These are phyloP conservation scores for Acanthopagrus latus DNA, from an alignment of 2,797 vertebrate species.

Conservation along the genomic window DNA sequence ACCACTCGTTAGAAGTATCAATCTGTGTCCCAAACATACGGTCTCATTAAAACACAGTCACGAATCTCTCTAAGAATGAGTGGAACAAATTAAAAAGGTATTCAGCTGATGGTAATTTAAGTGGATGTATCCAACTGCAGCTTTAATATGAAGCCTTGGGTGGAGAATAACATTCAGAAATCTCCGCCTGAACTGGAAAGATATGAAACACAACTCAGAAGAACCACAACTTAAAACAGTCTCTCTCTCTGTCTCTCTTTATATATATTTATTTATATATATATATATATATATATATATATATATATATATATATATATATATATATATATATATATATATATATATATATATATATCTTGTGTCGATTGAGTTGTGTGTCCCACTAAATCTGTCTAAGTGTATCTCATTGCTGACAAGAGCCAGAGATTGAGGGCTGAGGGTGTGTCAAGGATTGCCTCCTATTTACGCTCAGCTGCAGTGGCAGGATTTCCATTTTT, in stretches of 20 bases:
- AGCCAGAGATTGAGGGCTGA: constrained; percentile 53
- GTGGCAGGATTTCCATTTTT: constrained; percentile 65
- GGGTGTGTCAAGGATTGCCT: constrained; percentile 53
- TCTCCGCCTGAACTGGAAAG: background rate
- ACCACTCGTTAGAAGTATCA: background rate
- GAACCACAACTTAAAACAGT: background rate
- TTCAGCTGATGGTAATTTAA: constrained; percentile 13
- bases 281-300: too few relatives aligned
- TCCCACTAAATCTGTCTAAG: constrained; percentile 13
- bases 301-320: too few relatives aligned
- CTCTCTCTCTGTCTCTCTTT: background rate
- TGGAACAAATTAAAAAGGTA: constrained; percentile 5
- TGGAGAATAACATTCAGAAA: constrained; percentile 6
- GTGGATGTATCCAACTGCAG: background rate
- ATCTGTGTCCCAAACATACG: constrained; percentile 5
- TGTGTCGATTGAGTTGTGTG: constrained; percentile 8
- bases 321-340: too few relatives aligned
- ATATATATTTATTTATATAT: too few relatives aligned
- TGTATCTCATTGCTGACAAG: constrained; percentile 51
- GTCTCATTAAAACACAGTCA: constrained; percentile 21
- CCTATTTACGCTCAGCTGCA: constrained; percentile 63
- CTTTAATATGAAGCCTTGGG: background rate
- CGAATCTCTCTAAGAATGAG: background rate
- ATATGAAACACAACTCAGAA: constrained; percentile 5
- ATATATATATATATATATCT: too few relatives aligned